phyloP scores from a whole-genome alignment of 2,113 vertebrate genomes.

The Acrocephalus arundinaceus region DNA sequence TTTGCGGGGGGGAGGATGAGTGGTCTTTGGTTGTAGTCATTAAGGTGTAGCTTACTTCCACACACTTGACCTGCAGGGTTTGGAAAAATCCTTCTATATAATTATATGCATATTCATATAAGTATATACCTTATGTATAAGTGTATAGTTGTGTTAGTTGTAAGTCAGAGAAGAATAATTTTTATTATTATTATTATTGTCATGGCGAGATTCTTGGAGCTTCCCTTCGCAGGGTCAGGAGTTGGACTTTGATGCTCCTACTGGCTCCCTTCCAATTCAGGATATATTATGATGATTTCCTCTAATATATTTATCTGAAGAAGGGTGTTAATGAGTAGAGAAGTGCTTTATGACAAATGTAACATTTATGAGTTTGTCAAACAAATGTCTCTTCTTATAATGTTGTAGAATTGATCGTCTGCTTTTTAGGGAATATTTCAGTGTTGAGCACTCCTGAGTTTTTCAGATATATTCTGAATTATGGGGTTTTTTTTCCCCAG shows the following conservation, averaged over 20 bases:
- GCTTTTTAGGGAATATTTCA: background rate
- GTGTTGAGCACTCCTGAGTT: accelerated
- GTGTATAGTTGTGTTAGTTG: accelerated
- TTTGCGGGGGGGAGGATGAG: accelerated
- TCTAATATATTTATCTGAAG: background rate
- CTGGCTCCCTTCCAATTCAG: background rate
- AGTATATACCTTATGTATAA: background rate
- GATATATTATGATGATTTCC: background rate
- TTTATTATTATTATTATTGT: background rate
- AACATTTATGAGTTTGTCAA: background rate
- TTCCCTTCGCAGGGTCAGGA: background rate
- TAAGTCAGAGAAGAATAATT: background rate
- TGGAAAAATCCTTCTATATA: background rate
- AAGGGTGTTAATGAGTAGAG: background rate
- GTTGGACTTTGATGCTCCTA: background rate
- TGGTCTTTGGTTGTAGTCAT: accelerated
- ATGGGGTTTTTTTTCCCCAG: background rate
- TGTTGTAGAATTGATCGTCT: accelerated
- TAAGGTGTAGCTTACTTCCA: accelerated
- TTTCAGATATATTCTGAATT: accelerated
- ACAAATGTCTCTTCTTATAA: accelerated
- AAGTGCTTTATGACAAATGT: background rate
- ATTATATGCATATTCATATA: background rate
- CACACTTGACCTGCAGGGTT: accelerated
- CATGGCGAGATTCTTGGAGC: background rate